These are phyloP conservation scores for Macrophya annulata DNA, from an alignment of 2,888 invertebrate species.

Conservation along the genomic window DNA sequence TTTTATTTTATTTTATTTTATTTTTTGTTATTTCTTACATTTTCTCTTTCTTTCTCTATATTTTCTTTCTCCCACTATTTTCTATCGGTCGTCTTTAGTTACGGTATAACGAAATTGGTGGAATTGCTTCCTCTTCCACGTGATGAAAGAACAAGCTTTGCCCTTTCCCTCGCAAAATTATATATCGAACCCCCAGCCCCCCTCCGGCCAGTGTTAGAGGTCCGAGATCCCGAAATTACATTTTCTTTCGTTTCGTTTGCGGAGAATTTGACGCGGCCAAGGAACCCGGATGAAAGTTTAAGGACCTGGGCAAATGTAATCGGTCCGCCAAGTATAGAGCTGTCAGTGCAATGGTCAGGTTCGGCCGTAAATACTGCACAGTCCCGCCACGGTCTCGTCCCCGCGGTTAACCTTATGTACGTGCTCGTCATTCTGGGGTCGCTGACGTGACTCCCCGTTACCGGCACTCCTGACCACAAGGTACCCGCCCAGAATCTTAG, in stretches of 20 bases:
- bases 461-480: conserved; percentile 43
- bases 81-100: background rate
- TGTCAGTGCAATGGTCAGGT: conserved; percentile 56
- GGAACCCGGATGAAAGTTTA: conserved; percentile 49
- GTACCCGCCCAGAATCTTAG: conserved; percentile 43
- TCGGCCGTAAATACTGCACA: conserved; percentile 55
- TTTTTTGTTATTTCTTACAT: no score
- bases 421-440: conserved; percentile 55
- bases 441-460: conserved; percentile 52
- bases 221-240: background rate
- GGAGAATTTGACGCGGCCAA: conserved; percentile 14
- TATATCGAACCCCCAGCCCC: background rate
- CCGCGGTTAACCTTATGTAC: conserved; percentile 54
- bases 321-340: conserved; percentile 49
- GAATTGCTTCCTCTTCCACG: background rate
- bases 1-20: no score
- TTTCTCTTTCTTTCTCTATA: background rate
- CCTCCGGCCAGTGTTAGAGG: background rate
- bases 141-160: background rate
- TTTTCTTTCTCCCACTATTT: background rate
- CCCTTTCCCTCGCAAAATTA: background rate
- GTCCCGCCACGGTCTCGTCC: conserved; percentile 50
- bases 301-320: conserved; percentile 53
- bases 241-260: conserved; percentile 2
- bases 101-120: background rate